phyloP scores from a whole-genome alignment of 2,888 invertebrate genomes.

The Melanotus villosus region DNA sequence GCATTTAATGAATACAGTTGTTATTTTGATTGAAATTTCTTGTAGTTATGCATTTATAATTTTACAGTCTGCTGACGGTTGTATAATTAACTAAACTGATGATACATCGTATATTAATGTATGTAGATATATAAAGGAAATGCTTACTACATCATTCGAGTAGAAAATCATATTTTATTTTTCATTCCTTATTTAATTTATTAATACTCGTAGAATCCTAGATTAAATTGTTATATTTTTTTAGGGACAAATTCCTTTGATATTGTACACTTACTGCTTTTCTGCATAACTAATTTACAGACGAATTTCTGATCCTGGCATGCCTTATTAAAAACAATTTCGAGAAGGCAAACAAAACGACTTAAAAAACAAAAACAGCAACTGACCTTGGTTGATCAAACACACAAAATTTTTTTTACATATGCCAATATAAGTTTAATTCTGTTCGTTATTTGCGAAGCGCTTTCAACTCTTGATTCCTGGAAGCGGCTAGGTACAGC shows the following conservation, averaged over 20 bases:
- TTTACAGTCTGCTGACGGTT: slow-evolving; percentile 5
- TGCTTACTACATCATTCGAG: no score
- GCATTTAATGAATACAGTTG: neutral
- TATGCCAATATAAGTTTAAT: slow-evolving; percentile 12
- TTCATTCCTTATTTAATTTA: no score
- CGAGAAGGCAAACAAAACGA: no score
- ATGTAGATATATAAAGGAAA: neutral
- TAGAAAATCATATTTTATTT: no score
- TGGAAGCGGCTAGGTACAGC: slow-evolving; percentile 19
- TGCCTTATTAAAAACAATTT: no score
- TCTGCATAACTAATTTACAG: no score
- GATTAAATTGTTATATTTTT: no score
- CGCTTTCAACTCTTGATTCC: slow-evolving; percentile 28
- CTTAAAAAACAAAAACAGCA: no score
- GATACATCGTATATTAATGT: slow-evolving; percentile 1
- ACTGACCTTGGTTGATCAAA: neutral
- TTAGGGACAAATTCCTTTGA: no score
- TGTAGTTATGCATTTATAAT: neutral
- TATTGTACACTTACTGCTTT: no score
- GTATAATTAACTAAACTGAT: neutral
- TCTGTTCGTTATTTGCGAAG: slow-evolving; percentile 13
- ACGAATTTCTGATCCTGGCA: no score
- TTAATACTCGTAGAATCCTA: no score
- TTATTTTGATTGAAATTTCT: slow-evolving; percentile 5
- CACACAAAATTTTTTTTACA: neutral